A percentile compares a stretch with the other conserved stretches of the same genome.
Conservation (phyloP, 2,797 vertebrate genomes). For the Chaetodon trifasciatus region DNA sequence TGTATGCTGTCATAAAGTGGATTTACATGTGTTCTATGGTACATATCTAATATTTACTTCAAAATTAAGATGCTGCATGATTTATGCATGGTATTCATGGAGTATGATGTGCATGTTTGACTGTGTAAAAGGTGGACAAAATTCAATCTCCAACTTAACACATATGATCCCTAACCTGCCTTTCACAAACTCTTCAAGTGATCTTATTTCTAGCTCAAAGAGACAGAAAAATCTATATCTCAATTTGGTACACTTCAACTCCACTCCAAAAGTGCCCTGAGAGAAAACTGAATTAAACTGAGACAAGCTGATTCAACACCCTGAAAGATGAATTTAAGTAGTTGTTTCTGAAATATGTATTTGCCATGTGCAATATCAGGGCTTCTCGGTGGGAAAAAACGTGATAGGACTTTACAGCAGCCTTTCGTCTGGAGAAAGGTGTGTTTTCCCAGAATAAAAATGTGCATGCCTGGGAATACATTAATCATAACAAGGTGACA, state of each 20-base stretch:
- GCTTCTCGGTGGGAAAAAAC: constrained; percentile 49
- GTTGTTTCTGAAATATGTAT: constrained; percentile 85
- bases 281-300: constrained; percentile 83
- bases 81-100: constrained; percentile 43
- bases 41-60: constrained; percentile 12
- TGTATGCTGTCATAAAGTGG: constrained; percentile 13
- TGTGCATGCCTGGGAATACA: constrained; percentile 77
- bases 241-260: constrained; percentile 86
- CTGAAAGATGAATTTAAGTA: constrained; percentile 83
- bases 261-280: constrained; percentile 79
- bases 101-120: constrained; percentile 33
- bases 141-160: constrained; percentile 77
- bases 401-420: constrained; percentile 73
- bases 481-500: constrained; percentile 83
- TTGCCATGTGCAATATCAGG: constrained; percentile 74
- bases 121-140: constrained; percentile 65
- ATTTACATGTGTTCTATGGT: constrained; percentile 20
- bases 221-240: constrained; percentile 86
- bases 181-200: constrained; percentile 79
- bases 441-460: constrained; percentile 72
- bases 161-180: constrained; percentile 72
- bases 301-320: constrained; percentile 84
- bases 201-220: constrained; percentile 82
- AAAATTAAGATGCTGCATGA: constrained; percentile 18
- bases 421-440: constrained; percentile 69